Conservation (phyloP, 2,797 vertebrate species). For the Squalus acanthias region DNA sequence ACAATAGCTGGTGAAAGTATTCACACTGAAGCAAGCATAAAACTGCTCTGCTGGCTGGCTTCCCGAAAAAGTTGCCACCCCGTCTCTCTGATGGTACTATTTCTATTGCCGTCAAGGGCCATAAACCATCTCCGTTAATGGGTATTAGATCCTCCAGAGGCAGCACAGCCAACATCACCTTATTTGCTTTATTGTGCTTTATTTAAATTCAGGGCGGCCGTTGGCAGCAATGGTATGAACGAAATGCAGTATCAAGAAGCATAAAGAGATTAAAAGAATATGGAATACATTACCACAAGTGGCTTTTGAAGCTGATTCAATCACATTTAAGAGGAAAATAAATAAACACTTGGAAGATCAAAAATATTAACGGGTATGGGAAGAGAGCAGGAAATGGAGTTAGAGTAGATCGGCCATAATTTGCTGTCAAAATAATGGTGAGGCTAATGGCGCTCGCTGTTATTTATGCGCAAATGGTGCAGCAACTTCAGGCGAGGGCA, state of each 20-base stretch:
- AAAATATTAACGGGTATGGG: background rate
- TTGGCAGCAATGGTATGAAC: background rate
- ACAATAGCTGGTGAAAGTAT: background rate
- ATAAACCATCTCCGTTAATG: background rate
- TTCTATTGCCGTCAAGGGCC: background rate
- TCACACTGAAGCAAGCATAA: background rate
- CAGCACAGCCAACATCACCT: background rate
- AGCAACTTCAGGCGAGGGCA: background rate
- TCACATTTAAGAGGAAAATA: background rate
- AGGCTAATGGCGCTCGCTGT: background rate
- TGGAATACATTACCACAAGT: background rate
- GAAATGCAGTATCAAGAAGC: background rate
- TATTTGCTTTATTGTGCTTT: background rate
- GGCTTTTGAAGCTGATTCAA: background rate
- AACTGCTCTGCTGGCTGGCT: background rate
- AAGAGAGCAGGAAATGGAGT: background rate
- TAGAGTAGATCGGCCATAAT: background rate
- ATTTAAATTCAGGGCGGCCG: background rate
- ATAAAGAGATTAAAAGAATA: background rate
- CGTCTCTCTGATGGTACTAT: background rate
- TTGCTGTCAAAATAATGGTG: background rate
- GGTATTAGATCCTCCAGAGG: background rate
- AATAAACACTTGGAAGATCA: background rate
- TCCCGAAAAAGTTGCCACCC: background rate
- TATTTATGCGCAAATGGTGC: background rate